Base-by-base conservation (phyloP, 2,888 invertebrate species). In the Philopedon plagiatum region DNA sequence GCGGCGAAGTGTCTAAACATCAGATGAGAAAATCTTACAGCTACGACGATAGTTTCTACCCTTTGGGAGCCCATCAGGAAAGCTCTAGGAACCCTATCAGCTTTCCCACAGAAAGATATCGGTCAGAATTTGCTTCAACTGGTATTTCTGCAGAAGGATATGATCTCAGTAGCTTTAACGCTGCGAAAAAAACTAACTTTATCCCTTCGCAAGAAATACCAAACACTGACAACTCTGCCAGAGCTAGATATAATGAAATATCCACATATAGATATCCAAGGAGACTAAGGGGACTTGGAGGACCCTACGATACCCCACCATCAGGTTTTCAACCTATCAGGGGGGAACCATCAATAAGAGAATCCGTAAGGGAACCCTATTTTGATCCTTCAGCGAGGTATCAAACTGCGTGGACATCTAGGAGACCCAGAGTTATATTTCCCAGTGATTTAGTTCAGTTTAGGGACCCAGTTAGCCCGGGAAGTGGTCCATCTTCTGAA, bases 341-440 rank as follows among this genome's bases (percentile, higher is more conserved):
- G 23, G 29, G 23, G 8, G 58, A 58, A 18, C 23, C 51, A 11
- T n/a, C 26, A 0, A 11, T 26, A n/a, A 23, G 49, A 13, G 61
- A 65, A 37, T 49, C 61, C 8, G 41, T 29, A 39, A 76, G 81
- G 71, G 82, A 83, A 61, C 77, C 81, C 19, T 81, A 78, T 71
- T 81, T 79, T 58, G 83, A 84, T 46, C 78, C 79, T 15, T 78
- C 80, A 19, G 77, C 80, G 39, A 75, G 81, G 56, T 79, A 76
- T 60, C 82, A 82, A 58, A 79, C 76, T 11, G 75, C 79, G 46
- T 82, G 82, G 82, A 78, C 80, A 21, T 78, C 81, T 7, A 80
- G 85, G 66, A 80, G 84, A 58, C 86, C 86, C 1, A 77, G 85
- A 57, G 86, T 86, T 13, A 86, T 86, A 65, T 86, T 86, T 76